These are phyloP conservation scores for Cladopsammia gracilis DNA, from an alignment of 64 coral and sea anemone genomes.

Conservation along the genomic window DNA sequence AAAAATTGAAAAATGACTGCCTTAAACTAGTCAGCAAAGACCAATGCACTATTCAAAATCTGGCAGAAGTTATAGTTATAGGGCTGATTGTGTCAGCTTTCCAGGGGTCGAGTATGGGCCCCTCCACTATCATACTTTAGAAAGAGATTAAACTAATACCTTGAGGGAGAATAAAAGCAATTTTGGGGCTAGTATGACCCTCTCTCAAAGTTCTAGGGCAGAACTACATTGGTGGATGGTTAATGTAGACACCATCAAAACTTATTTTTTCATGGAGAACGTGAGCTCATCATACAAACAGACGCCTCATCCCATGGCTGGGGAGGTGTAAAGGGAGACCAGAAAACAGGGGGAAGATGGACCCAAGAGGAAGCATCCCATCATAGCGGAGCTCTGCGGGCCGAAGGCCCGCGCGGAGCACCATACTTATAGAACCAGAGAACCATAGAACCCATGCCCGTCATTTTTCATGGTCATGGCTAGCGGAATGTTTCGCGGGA, in stretches of 20 bases:
- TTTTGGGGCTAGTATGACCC: not conserved
- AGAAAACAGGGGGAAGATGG: slow-evolving; percentile 63
- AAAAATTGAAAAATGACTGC: not conserved
- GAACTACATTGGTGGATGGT: slow-evolving; percentile 6
- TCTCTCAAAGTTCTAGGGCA: not conserved
- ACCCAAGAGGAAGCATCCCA: slow-evolving; percentile 30
- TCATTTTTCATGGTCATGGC: too few species aligned
- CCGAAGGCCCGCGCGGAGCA: too few species aligned
- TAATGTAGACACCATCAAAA: not conserved
- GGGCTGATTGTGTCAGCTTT: slow-evolving; percentile 34
- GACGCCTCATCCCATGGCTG: slow-evolving; percentile 65
- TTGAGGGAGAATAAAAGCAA: slow-evolving; percentile 40
- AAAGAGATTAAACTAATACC: slow-evolving; percentile 14
- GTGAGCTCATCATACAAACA: slow-evolving; percentile 39
- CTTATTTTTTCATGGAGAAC: slow-evolving; percentile 63
- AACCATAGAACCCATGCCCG: too few species aligned
- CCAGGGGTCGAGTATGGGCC: slow-evolving; percentile 31
- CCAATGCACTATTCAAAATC: not conserved
- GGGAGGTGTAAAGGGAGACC: slow-evolving; percentile 34
- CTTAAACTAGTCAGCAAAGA: not conserved
- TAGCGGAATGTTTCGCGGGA: too few species aligned
- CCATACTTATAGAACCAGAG: too few species aligned
- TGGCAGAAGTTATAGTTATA: slow-evolving; percentile 55
- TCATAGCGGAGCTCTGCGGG: too few species aligned
- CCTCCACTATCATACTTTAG: not conserved